Conservation (phyloP, 2,113 vertebrate genomes). For the Pholis gunnellus region DNA sequence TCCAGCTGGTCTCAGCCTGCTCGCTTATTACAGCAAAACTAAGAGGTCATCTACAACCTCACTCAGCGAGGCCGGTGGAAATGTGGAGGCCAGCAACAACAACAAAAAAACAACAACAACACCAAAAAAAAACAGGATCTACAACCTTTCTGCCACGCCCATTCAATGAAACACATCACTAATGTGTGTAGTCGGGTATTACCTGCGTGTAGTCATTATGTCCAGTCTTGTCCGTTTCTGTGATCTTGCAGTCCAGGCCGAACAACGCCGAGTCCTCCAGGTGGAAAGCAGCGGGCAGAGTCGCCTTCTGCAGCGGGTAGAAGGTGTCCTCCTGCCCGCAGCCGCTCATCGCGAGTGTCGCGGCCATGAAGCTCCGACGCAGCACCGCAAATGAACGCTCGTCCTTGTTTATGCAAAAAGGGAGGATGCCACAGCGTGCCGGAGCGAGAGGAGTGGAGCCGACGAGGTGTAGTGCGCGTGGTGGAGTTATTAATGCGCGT, state of each 20-base stretch:
- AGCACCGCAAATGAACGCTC: conserved; percentile 40
- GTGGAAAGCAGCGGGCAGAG: conserved; percentile 80
- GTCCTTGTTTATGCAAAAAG: conserved; percentile 18
- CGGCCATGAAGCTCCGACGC: conserved; percentile 83
- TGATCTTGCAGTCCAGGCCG: conserved; percentile 84
- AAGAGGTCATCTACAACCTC: not conserved
- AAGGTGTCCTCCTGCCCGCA: conserved; percentile 91
- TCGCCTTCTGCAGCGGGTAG: conserved; percentile 91
- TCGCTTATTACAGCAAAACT: conserved; percentile 9
- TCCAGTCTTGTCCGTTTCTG: conserved; percentile 70
- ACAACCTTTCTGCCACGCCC: conserved; percentile 77
- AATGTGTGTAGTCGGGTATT: conserved; percentile 39
- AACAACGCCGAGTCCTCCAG: conserved; percentile 85
- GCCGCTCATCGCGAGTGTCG: conserved; percentile 90
- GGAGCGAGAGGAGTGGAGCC: conserved; percentile 10
- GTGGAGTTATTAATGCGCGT: conserved; percentile 36
- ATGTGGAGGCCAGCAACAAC: conserved; percentile 10
- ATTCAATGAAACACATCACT: conserved; percentile 71
- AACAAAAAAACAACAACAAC: not conserved
- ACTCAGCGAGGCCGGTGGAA: not conserved
- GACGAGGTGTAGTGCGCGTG: conserved; percentile 44
- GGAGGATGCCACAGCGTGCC: conserved; percentile 47
- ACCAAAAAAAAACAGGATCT: conserved; percentile 22
- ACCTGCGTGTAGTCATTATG: conserved; percentile 82
- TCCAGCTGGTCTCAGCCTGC: conserved; percentile 51